These are phyloP conservation scores for Lepeophtheirus salmonis DNA, from an alignment of 1,140 invertebrate genomes.

Conservation along the genomic window DNA sequence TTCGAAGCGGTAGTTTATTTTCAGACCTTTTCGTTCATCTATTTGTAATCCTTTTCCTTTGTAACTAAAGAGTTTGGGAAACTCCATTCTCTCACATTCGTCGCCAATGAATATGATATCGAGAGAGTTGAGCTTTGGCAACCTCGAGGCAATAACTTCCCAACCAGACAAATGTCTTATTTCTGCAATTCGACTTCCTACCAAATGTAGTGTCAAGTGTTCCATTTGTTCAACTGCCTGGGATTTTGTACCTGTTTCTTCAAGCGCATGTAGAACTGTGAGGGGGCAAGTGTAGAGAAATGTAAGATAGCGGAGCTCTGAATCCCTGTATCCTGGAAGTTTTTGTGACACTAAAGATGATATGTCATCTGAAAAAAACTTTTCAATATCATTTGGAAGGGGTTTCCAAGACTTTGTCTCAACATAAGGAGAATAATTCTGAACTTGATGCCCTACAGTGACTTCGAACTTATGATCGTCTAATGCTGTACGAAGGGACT, in stretches of 20 bases:
- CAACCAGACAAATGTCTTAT: conserved; percentile 11
- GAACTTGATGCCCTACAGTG: conserved; percentile 16
- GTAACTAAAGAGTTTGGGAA: conserved; percentile 8
- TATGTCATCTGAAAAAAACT: conserved; percentile 12
- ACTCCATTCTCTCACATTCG: background rate
- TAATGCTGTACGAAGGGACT: background rate
- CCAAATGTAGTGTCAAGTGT: conserved; percentile 14
- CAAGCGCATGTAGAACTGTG: conserved; percentile 3
- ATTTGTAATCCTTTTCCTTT: conserved; percentile 12
- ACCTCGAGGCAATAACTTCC: conserved; percentile 10
- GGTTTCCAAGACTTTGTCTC: conserved; percentile 4
- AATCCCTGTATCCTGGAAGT: conserved; percentile 12
- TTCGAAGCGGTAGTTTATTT: background rate
- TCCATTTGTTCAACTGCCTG: background rate
- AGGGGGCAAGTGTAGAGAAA: conserved; percentile 18
- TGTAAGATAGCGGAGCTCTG: conserved; percentile 15
- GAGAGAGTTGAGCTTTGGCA: conserved; percentile 11
- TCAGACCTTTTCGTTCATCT: conserved; percentile 1
- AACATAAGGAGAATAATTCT: background rate
- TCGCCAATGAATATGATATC: conserved; percentile 14
- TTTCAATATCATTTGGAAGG: background rate
- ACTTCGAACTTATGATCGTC: conserved; percentile 16
- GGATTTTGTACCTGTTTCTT: background rate
- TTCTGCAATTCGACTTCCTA: conserved; percentile 13
- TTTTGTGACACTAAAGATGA: conserved; percentile 13